Evolutionary conservation across 1,140 invertebrate genomes (phyloP).

Genomic region (Ganaspis sp.): DNA sequence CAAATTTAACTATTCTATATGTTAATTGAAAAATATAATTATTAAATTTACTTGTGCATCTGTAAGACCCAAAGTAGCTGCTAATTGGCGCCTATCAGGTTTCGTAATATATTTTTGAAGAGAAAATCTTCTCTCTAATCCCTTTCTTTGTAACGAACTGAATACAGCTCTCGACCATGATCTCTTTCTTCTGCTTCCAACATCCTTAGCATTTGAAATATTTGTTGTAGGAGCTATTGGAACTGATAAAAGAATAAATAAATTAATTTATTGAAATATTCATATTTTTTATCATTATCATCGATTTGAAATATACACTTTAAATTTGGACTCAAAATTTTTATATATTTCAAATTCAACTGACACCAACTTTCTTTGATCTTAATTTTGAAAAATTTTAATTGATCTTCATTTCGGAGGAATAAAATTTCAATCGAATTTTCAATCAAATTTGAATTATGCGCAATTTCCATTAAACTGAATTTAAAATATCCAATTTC

Average conservation of each 20-base stretch:
- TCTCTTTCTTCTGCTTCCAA: conserved; percentile 83
- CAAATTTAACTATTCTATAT: background rate
- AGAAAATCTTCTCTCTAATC: conserved; percentile 92
- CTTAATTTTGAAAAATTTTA: too few species aligned
- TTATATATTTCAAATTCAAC: too few species aligned
- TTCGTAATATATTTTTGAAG: conserved; percentile 97
- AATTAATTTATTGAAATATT: conserved; percentile 25
- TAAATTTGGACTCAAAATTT: too few species aligned
- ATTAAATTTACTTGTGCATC: conserved; percentile 84
- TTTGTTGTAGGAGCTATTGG: conserved; percentile 8
- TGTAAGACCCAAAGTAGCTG: conserved; percentile 92
- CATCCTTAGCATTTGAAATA: conserved; percentile 42
- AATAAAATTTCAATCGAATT: too few species aligned
- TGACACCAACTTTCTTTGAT: too few species aligned
- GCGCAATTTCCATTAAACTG: too few species aligned
- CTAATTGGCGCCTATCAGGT: conserved; percentile 92
- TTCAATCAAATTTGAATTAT: too few species aligned
- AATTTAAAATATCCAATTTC: too few species aligned
- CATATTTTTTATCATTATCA: too few species aligned
- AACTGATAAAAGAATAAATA: conserved; percentile 14
- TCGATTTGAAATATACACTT: too few species aligned
- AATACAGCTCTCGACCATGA: conserved; percentile 97
- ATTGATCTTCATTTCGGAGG: too few species aligned
- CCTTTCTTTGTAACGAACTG: conserved; percentile 93
- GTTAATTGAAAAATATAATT: conserved; percentile 23